A percentile compares a stretch with the other conserved stretches of the same genome.
These are phyloP conservation scores for Meriones unguiculatus DNA, from an alignment of 2,113 vertebrate genomes.

Conservation along the genomic window DNA sequence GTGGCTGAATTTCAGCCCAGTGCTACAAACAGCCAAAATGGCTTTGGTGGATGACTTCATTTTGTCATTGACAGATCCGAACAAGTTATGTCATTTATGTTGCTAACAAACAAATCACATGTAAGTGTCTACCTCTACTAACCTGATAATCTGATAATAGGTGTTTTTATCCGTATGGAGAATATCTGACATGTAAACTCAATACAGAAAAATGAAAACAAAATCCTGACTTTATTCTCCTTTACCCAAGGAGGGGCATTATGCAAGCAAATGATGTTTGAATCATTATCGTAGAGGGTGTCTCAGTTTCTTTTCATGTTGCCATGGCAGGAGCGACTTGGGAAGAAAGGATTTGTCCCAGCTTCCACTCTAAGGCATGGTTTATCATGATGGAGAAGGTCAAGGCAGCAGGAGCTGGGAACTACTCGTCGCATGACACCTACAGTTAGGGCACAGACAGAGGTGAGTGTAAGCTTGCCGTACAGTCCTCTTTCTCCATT, in stretches of 20 bases:
- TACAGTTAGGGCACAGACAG: neutral
- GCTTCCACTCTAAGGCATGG: neutral
- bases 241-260: conserved; percentile 1
- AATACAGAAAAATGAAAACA: conserved; percentile 64
- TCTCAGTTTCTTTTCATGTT: neutral
- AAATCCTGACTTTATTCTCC: conserved; percentile 15
- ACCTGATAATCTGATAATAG: conserved; percentile 59
- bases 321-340: neutral
- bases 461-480: neutral
- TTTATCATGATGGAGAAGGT: neutral
- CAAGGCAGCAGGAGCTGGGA: neutral
- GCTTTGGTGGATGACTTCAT: conserved; percentile 64
- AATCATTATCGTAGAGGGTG: neutral
- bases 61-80: conserved; percentile 71
- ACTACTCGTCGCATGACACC: neutral
- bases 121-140: conserved; percentile 59
- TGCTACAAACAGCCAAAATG: conserved; percentile 52
- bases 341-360: neutral
- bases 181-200: conserved; percentile 63
- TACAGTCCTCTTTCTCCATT: too few relatives aligned
- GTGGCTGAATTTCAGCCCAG: conserved; percentile 59
- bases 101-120: conserved; percentile 68
- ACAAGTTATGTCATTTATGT: conserved; percentile 69
- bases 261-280: neutral
- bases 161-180: conserved; percentile 59